phyloP scores from a whole-genome alignment of 1,140 invertebrate species.

The Triops cancriformis region DNA sequence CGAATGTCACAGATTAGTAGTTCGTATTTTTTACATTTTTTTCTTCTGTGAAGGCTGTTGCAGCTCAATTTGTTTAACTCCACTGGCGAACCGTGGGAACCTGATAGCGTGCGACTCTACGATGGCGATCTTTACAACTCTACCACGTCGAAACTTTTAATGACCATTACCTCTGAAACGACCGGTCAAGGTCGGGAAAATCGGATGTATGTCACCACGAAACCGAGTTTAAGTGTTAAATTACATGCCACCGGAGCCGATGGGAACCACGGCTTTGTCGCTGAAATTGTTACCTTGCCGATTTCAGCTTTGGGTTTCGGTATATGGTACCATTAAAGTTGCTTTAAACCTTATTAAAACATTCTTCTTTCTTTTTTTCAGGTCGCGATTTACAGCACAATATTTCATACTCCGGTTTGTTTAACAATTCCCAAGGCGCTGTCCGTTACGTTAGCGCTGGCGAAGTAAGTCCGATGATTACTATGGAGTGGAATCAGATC shows the following conservation, averaged over 20 bases:
- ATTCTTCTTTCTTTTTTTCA: conserved; percentile 42
- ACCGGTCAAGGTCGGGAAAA: conserved; percentile 40
- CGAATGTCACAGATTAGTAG: not conserved
- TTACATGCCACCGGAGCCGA: conserved; percentile 91
- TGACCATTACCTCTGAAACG: conserved; percentile 23
- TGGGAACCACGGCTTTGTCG: conserved; percentile 89
- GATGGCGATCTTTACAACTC: conserved; percentile 89
- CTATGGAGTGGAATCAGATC: conserved; percentile 80
- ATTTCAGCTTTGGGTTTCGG: conserved; percentile 80
- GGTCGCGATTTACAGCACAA: conserved; percentile 87
- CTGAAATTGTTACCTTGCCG: conserved; percentile 90
- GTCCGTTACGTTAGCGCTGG: conserved; percentile 81
- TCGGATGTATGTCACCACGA: conserved; percentile 61
- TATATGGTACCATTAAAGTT: conserved; percentile 44
- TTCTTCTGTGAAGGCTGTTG: conserved; percentile 52
- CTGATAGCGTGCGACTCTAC: conserved; percentile 76
- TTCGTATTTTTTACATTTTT: conserved; percentile 17
- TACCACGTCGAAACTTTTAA: conserved; percentile 45
- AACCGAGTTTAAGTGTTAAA: conserved; percentile 77
- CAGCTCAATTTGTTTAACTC: conserved; percentile 93
- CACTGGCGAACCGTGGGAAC: conserved; percentile 63
- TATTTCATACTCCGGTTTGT: conserved; percentile 73
- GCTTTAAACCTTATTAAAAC: not conserved
- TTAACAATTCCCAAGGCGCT: conserved; percentile 78
- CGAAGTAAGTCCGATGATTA: conserved; percentile 88